Base-by-base conservation (phyloP, 2,797 vertebrate species). In the Macrochelys suwanniensis region DNA sequence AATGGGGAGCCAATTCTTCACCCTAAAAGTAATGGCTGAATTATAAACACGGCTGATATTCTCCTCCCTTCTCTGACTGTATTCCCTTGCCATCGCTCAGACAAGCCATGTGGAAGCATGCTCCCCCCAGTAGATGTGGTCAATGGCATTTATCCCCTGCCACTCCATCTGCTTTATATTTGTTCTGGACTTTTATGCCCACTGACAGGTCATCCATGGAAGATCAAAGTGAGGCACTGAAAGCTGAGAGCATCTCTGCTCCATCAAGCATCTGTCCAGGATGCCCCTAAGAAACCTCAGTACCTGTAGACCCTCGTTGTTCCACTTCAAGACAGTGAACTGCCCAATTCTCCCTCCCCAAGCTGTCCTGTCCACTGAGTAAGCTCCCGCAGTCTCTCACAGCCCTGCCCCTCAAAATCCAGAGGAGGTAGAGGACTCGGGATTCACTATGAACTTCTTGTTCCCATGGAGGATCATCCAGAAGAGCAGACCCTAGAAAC, bases 31-130 rank as follows among this genome's bases (percentile, higher is more conserved):
- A 80, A 5, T 2, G 42, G 11, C 25, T 89, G 4, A 28, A 84
- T 84, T 37, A 5, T 7, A 2, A 80, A 89, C 17, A 76, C 1
- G 5, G 23, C 25, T 76, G 42, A 47, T 7, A 16, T 26, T 15
- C 68, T 74, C 7, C 65, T 68, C 45, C 26, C 71, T 47, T 47
- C 25, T 76, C 42, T 1, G 2, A 42, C 51, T 33, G 37, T 9
- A 19, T 76, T 47, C 71, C 47, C 45, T 26, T 16, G 11, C 85
- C 53, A 28, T 71, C 87, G 59, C 84, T 10, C 3, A 21, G 4
- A 37, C 76, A 25, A 68, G 31, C 49, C 21, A 13, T 0, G 0
- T 1, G 21, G 26, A 84, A 11, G 25, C 78, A 84, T 15, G 25
- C 12, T 25, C 7, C 74, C 65, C 59, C 15, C 4, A 4, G 57